Conservation (phyloP, 2,113 vertebrate species). For the Carollia perspicillata region DNA sequence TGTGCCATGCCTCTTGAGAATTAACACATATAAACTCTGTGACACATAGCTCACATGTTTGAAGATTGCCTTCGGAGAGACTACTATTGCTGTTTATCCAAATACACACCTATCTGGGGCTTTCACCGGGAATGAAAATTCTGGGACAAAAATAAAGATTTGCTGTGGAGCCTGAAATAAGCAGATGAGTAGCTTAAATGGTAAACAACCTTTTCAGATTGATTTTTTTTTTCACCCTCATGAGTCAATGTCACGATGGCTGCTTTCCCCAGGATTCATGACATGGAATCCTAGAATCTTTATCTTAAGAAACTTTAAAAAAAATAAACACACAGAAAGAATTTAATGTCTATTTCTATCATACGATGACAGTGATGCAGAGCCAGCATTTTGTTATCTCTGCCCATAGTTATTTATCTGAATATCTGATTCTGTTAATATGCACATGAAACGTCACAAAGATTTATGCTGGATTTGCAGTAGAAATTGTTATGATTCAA, state of each 20-base stretch:
- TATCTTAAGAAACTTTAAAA: constrained; percentile 24
- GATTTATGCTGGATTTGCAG: background rate
- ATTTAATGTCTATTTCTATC: background rate
- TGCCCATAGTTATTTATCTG: background rate
- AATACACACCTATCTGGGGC: background rate
- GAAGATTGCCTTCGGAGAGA: background rate
- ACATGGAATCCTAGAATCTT: constrained; percentile 2
- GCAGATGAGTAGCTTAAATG: background rate
- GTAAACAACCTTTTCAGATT: background rate
- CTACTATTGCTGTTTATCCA: background rate
- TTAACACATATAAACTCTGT: background rate
- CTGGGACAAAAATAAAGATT: background rate
- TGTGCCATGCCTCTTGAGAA: background rate
- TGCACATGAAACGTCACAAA: background rate
- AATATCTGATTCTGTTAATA: background rate
- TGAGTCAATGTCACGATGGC: background rate
- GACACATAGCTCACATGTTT: background rate
- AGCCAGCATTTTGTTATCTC: background rate
- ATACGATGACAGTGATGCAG: background rate
- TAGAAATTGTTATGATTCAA: background rate
- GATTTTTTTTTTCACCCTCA: background rate
- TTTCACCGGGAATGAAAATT: background rate
- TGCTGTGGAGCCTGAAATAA: background rate
- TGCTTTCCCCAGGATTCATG: background rate
- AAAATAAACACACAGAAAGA: background rate